Percentiles rank a stretch among this genome's conserved stretches.
Evolutionary conservation across 2,888 invertebrate species (phyloP).

Genomic region (Coecobrya sp.): DNA sequence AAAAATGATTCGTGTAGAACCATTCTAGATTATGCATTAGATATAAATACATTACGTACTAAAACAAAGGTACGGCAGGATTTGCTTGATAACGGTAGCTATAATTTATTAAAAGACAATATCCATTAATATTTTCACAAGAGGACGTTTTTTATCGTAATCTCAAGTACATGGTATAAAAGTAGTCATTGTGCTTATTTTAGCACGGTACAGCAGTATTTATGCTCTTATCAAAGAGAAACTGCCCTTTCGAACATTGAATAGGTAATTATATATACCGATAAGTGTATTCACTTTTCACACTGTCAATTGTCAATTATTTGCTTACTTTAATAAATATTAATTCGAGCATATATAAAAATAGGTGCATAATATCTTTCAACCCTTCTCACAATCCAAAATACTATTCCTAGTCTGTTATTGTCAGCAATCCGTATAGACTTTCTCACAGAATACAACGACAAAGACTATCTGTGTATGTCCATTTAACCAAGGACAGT

Average conservation of each 20-base stretch:
- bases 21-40: neutral
- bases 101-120: slow-evolving; percentile 34
- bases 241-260: slow-evolving; percentile 13
- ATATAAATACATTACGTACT: neutral
- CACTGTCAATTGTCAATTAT: neutral
- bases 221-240: slow-evolving; percentile 29
- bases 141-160: neutral
- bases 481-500: slow-evolving; percentile 5
- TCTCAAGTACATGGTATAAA: neutral
- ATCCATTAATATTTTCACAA: neutral
- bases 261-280: slow-evolving; percentile 9
- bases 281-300: neutral
- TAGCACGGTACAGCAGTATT: neutral
- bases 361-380: neutral
- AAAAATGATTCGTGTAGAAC: neutral
- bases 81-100: slow-evolving; percentile 4
- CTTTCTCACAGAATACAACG: slow-evolving; percentile 11
- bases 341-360: neutral
- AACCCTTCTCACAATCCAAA: neutral
- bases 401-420: neutral
- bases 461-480: neutral
- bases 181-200: neutral
- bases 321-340: neutral
- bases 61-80: neutral
- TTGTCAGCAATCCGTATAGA: slow-evolving; percentile 19